Percentiles rank a stretch among this genome's conserved stretches.
These are phyloP conservation scores for Toxotes lorentzi DNA, from an alignment of 2,797 vertebrate genomes.

Conservation along the genomic window DNA sequence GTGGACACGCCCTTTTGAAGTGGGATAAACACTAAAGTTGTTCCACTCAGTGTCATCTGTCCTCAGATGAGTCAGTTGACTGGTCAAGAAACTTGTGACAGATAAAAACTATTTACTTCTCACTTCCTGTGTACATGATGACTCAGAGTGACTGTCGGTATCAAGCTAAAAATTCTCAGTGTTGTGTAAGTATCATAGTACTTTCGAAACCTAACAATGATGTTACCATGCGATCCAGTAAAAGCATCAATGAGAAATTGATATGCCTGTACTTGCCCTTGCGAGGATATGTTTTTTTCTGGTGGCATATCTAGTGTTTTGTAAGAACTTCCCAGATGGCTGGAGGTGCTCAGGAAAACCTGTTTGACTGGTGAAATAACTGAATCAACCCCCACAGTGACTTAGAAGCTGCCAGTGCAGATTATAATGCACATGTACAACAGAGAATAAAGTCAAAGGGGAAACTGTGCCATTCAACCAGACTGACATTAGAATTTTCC, in stretches of 20 bases:
- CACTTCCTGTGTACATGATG: slow-evolving; percentile 32
- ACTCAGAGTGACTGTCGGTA: slow-evolving; percentile 57
- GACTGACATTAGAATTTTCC: background rate
- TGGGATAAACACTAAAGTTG: background rate
- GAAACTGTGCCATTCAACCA: background rate
- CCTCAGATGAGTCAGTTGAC: slow-evolving; percentile 60
- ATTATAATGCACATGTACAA: background rate
- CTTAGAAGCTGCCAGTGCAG: background rate
- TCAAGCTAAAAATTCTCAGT: slow-evolving; percentile 15
- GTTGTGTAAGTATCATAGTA: slow-evolving; percentile 38
- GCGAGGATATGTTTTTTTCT: fast-evolving
- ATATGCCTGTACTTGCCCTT: slow-evolving; percentile 15
- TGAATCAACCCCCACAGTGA: background rate
- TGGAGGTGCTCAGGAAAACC: slow-evolving; percentile 28
- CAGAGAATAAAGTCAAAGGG: background rate
- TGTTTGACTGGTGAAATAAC: slow-evolving; percentile 32
- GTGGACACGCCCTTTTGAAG: slow-evolving; percentile 8
- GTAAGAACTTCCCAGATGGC: background rate
- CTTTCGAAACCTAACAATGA: background rate
- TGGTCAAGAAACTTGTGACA: slow-evolving; percentile 10
- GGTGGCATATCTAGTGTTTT: background rate
- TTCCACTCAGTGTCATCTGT: slow-evolving; percentile 11
- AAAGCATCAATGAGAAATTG: background rate
- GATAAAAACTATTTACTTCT: slow-evolving; percentile 3
- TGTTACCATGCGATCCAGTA: background rate